Evolutionary conservation across 92 coral and sea anemone genomes (phyloP).

Genomic region (Epizoanthus rinbou): DNA sequence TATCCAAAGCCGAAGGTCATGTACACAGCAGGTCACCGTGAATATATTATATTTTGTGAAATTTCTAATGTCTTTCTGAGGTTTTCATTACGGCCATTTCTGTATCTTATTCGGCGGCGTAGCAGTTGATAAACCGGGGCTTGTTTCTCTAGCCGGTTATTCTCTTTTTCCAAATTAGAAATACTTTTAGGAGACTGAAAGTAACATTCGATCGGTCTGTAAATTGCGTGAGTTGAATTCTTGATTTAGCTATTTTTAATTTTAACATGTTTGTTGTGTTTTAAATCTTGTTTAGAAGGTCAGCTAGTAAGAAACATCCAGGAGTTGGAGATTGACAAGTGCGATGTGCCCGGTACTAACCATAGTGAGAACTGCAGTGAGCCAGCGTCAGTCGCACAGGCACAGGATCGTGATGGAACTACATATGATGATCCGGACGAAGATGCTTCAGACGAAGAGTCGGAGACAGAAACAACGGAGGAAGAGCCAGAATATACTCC

Average conservation of each 20-base stretch:
- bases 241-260: too few relatives aligned
- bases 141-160: too few relatives aligned
- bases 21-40: too few relatives aligned
- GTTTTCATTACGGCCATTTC: too few relatives aligned
- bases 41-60: too few relatives aligned
- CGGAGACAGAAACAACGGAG: constrained; percentile 8
- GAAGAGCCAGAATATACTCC: constrained; percentile 19
- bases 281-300: background rate
- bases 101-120: too few relatives aligned
- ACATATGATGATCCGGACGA: background rate
- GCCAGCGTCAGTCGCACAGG: background rate
- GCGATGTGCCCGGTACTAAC: background rate
- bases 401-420: background rate
- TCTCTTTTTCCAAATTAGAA: too few relatives aligned
- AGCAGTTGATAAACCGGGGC: too few relatives aligned
- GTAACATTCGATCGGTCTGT: too few relatives aligned
- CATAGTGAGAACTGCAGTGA: background rate
- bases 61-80: too few relatives aligned
- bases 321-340: background rate
- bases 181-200: too few relatives aligned
- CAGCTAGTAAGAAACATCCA: background rate
- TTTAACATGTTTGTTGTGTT: background rate
- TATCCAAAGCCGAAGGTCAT: background rate
- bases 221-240: too few relatives aligned
- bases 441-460: background rate